Conservation (phyloP, 2,797 vertebrate genomes). For the Bovichtus diacanthus region DNA sequence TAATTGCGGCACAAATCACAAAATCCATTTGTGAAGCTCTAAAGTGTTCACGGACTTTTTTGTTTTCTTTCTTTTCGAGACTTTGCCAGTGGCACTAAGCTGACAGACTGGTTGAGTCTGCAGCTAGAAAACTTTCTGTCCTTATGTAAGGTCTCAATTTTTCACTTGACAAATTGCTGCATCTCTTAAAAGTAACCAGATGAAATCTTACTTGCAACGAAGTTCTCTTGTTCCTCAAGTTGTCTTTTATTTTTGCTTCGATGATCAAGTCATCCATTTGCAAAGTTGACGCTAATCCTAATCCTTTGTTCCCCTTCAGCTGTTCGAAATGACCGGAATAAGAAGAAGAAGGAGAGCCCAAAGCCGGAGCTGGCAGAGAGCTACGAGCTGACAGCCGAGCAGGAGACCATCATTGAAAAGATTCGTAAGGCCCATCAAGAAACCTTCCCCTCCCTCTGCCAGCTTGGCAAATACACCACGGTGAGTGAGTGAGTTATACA, state of each 20-base stretch:
- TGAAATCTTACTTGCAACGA: constrained; percentile 12
- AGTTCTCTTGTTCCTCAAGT: constrained; percentile 13
- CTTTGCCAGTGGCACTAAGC: constrained; percentile 25
- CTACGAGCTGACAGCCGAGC: constrained; percentile 94
- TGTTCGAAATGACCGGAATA: constrained; percentile 97
- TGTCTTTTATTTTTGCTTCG: background rate
- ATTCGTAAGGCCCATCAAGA: constrained; percentile 97
- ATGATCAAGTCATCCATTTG: background rate
- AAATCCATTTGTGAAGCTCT: constrained; percentile 1
- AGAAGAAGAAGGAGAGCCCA: constrained; percentile 96
- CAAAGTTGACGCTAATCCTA: constrained; percentile 42
- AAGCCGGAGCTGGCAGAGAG: constrained; percentile 92
- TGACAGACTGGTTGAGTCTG: constrained; percentile 25
- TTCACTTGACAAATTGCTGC: constrained; percentile 16
- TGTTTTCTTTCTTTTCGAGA: constrained; percentile 14
- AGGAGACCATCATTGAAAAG: constrained; percentile 96
- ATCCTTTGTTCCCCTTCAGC: constrained; percentile 81
- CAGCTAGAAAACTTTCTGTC: constrained; percentile 22
- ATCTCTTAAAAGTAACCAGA: constrained; percentile 23
- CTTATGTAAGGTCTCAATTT: constrained; percentile 18
- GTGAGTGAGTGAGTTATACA: too few relatives aligned
- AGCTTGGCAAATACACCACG: constrained; percentile 98
- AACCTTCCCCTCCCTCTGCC: constrained; percentile 97
- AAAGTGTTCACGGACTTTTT: constrained; percentile 15
- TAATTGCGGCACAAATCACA: background rate